A percentile compares a stretch with the other conserved stretches of the same genome.
phyloP scores from a whole-genome alignment of 2,888 invertebrate genomes.

The Mimas tiliae region DNA sequence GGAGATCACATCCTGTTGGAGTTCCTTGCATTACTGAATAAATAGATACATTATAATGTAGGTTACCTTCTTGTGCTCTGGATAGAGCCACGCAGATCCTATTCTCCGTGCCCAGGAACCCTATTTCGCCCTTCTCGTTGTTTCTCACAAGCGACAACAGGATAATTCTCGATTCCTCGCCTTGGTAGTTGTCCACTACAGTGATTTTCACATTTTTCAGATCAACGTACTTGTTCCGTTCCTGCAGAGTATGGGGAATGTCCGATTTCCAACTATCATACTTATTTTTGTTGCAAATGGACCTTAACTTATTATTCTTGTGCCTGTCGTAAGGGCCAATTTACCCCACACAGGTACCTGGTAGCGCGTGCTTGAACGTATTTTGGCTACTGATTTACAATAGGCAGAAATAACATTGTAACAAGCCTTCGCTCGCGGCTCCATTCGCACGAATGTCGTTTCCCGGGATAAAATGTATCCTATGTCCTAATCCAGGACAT shows the following conservation, averaged over 20 bases:
- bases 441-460: too few relatives aligned
- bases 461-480: too few relatives aligned
- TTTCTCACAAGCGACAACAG: conserved; percentile 91
- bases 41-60: too few relatives aligned
- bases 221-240: conserved; percentile 55
- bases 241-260: conserved; percentile 42
- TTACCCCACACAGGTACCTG: too few relatives aligned
- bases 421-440: too few relatives aligned
- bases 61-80: conserved; percentile 81
- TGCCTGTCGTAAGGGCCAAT: not conserved
- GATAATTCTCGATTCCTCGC: conserved; percentile 91
- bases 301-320: not conserved
- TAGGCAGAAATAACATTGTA: too few relatives aligned
- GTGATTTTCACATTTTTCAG: conserved; percentile 85
- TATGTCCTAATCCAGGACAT: too few relatives aligned
- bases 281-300: not conserved
- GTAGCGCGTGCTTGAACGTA: too few relatives aligned
- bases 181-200: conserved; percentile 92
- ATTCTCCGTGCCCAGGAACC: conserved; percentile 89
- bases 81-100: conserved; percentile 91
- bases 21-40: too few relatives aligned
- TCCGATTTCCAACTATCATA: conserved; percentile 33
- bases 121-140: conserved; percentile 86
- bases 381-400: too few relatives aligned
- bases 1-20: too few relatives aligned